Conservation (phyloP, 2,888 invertebrate genomes). For the Epirrhoe alternata region DNA sequence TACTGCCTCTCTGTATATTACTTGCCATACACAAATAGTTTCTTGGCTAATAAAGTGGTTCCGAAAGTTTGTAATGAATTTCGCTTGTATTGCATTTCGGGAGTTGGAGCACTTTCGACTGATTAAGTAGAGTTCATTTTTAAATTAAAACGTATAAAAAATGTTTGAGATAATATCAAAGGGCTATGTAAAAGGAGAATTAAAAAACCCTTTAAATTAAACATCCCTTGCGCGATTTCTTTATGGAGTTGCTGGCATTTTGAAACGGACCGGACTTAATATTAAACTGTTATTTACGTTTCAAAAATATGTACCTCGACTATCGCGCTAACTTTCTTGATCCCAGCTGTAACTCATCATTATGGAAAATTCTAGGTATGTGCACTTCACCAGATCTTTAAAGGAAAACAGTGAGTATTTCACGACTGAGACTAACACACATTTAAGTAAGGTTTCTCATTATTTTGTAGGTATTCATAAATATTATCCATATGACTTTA, state of each 20-base stretch:
- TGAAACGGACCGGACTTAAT: conserved; percentile 25
- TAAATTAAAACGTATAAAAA: conserved; percentile 6
- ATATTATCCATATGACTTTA: too few relatives aligned
- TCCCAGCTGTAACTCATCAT: neutral
- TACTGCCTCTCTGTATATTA: conserved; percentile 26
- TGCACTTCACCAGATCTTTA: too few relatives aligned
- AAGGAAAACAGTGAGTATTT: too few relatives aligned
- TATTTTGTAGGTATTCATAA: too few relatives aligned
- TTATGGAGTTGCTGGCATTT: conserved; percentile 32
- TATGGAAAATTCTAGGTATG: too few relatives aligned
- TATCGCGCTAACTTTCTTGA: too few relatives aligned
- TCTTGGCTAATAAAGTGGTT: conserved; percentile 28
- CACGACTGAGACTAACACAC: too few relatives aligned
- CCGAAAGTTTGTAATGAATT: conserved; percentile 30
- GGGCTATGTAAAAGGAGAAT: neutral
- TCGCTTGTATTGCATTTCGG: conserved; percentile 21
- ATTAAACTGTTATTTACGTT: conserved; percentile 31
- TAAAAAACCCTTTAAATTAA: conserved; percentile 29
- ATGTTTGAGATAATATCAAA: conserved; percentile 4
- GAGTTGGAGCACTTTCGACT: conserved; percentile 1
- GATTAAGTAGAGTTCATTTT: conserved; percentile 1
- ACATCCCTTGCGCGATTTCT: conserved; percentile 31
- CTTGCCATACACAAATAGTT: conserved; percentile 31
- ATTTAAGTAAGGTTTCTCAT: too few relatives aligned
- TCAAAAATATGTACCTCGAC: conserved; percentile 12